Conservation (phyloP, 2,888 invertebrate genomes). For the Metallyticus violacea region DNA sequence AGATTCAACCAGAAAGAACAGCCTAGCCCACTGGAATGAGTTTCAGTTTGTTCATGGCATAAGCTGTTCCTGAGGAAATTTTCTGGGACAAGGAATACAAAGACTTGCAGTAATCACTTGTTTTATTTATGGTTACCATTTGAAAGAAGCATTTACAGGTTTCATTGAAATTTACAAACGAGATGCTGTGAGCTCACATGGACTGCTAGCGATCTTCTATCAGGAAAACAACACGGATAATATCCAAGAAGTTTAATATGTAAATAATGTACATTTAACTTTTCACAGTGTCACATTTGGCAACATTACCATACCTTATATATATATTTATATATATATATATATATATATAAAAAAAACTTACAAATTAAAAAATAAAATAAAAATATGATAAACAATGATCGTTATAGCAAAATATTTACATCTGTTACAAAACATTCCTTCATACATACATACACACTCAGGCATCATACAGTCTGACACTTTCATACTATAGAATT, state of each 20-base stretch:
- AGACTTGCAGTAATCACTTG: background rate
- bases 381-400: constrained; percentile 2
- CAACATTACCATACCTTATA: background rate
- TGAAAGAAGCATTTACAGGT: background rate
- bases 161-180: background rate
- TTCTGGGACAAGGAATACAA: background rate
- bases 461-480: background rate
- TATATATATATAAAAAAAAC: background rate
- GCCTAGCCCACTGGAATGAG: too few relatives aligned
- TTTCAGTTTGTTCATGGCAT: too few relatives aligned
- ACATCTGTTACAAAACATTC: background rate
- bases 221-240: background rate
- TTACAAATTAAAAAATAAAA: background rate
- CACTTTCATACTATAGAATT: too few relatives aligned
- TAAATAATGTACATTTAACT: background rate
- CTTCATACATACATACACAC: background rate
- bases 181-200: background rate
- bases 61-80: too few relatives aligned
- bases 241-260: background rate
- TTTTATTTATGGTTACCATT: background rate
- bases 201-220: background rate
- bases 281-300: background rate
- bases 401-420: background rate
- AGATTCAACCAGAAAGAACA: too few relatives aligned
- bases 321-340: background rate